A percentile compares a stretch with the other conserved stretches of the same genome.
Evolutionary conservation across 1,140 invertebrate species (phyloP).

Genomic region (Hyles vespertilio): DNA sequence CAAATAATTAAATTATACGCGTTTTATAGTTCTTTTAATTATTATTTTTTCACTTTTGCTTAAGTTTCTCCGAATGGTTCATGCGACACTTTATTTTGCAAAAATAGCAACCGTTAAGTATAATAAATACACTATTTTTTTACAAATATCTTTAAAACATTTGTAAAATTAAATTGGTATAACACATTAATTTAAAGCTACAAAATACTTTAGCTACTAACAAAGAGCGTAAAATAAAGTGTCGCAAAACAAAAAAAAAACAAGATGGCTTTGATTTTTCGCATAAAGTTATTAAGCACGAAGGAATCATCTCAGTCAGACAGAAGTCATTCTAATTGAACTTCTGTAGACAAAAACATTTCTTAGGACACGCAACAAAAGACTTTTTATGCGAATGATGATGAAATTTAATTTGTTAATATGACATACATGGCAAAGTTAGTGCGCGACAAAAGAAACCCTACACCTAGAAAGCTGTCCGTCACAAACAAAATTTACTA

Average conservation of each 20-base stretch:
- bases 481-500: constrained; percentile 32
- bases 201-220: too few relatives aligned
- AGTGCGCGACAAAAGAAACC: constrained; percentile 37
- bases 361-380: constrained; percentile 40
- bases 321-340: background rate
- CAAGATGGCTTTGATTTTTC: too few relatives aligned
- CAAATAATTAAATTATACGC: too few relatives aligned
- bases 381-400: constrained; percentile 38
- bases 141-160: too few relatives aligned
- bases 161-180: too few relatives aligned
- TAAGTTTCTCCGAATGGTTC: background rate
- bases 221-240: too few relatives aligned
- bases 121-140: too few relatives aligned
- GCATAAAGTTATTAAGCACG: too few relatives aligned
- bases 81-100: too few relatives aligned
- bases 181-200: too few relatives aligned
- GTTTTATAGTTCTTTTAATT: background rate
- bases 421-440: constrained; percentile 47
- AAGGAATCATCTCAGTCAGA: background rate
- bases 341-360: background rate
- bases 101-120: too few relatives aligned
- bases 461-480: constrained; percentile 40
- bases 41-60: background rate
- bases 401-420: constrained; percentile 58
- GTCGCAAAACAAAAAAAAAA: too few relatives aligned